Conservation (phyloP, 2,888 invertebrate genomes). For the Frankliniella fusca region DNA sequence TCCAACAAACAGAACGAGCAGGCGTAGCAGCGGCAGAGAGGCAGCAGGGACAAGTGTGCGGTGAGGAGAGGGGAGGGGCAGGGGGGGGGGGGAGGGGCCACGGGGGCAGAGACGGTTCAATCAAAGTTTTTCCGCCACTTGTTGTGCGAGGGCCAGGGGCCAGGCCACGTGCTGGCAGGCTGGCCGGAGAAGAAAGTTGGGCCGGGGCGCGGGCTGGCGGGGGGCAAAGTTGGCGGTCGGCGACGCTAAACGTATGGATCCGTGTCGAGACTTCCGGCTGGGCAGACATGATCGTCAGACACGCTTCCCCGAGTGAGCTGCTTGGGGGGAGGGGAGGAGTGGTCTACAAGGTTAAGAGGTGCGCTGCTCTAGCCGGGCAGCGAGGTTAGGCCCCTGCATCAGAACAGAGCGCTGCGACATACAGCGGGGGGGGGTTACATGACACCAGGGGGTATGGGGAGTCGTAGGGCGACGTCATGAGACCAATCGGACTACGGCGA, state of each 20-base stretch:
- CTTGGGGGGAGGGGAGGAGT: too few relatives aligned
- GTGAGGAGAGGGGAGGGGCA: background rate
- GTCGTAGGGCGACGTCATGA: background rate
- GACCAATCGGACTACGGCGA: background rate
- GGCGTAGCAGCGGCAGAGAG: too few relatives aligned
- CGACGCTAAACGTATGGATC: constrained; percentile 18
- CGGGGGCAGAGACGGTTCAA: background rate
- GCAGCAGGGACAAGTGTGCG: background rate
- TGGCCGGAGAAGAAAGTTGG: background rate
- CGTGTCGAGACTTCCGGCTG: constrained; percentile 9
- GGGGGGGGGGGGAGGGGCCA: too few relatives aligned
- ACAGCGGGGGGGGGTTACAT: background rate
- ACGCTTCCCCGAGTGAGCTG: too few relatives aligned
- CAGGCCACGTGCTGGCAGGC: background rate
- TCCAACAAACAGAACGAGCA: too few relatives aligned
- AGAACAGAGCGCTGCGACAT: background rate
- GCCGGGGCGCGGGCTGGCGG: background rate
- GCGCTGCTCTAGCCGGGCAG: too few relatives aligned
- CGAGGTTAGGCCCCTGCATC: too few relatives aligned
- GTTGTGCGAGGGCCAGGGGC: background rate
- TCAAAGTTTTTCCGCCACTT: constrained; percentile 20
- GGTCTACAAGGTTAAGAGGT: too few relatives aligned
- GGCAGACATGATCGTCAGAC: background rate
- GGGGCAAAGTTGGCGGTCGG: background rate
- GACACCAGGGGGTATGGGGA: background rate